Evolutionary conservation across 2,888 invertebrate genomes (phyloP).

Genomic region (Aromia moschata): DNA sequence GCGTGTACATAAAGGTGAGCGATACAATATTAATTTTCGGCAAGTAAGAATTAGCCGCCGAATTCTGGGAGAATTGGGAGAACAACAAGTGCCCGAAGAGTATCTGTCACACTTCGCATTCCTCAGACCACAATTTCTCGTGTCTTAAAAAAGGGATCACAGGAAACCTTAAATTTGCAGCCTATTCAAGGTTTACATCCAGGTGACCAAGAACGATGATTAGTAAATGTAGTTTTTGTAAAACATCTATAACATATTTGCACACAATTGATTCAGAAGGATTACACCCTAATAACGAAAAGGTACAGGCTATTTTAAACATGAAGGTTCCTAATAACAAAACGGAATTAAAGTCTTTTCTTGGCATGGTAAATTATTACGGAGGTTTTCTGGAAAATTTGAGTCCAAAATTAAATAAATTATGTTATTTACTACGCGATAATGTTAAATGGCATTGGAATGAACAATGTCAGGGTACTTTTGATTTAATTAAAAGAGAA

Average conservation of each 20-base stretch:
- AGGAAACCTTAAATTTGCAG: too few species aligned
- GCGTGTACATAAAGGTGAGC: too few species aligned
- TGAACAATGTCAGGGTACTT: constrained; percentile 6
- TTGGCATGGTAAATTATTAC: constrained; percentile 24
- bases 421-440: constrained; percentile 26
- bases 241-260: neutral
- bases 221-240: neutral
- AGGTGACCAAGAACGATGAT: too few species aligned
- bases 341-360: constrained; percentile 21
- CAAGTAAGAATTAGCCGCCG: too few species aligned
- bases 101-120: too few species aligned
- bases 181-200: too few species aligned
- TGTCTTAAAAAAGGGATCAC: too few species aligned
- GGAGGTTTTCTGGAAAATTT: constrained; percentile 17
- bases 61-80: too few species aligned
- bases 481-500: constrained; percentile 12
- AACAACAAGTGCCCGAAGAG: too few species aligned
- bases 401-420: constrained; percentile 3
- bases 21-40: too few species aligned
- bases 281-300: neutral
- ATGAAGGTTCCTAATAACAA: neutral
- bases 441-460: constrained; percentile 9
- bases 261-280: neutral
- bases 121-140: too few species aligned
- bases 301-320: constrained; percentile 5